phyloP scores from a whole-genome alignment of 2,888 invertebrate genomes.

The Hipparchia sbordonii region DNA sequence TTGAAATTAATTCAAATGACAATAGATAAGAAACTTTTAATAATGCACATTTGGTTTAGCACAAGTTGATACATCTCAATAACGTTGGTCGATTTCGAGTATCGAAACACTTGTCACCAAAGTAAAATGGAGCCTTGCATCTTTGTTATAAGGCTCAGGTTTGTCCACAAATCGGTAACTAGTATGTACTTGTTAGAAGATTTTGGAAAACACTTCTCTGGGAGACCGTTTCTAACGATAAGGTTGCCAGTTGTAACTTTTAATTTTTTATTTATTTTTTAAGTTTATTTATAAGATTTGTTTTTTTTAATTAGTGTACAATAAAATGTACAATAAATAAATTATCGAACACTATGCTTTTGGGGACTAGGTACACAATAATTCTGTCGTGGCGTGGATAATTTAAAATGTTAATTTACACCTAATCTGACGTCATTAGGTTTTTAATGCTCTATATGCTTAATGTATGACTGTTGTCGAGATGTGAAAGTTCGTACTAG shows the following conservation, averaged over 20 bases:
- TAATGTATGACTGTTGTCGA: background rate
- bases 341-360: too few relatives aligned
- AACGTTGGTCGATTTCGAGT: background rate
- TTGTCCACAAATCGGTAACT: too few relatives aligned
- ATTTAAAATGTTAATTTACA: too few relatives aligned
- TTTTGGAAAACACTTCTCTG: too few relatives aligned
- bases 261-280: too few relatives aligned
- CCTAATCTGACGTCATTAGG: too few relatives aligned
- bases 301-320: background rate
- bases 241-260: too few relatives aligned
- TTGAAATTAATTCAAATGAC: conserved; percentile 20
- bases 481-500: background rate
- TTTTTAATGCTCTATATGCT: background rate
- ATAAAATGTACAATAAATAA: background rate
- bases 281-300: too few relatives aligned
- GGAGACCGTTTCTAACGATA: too few relatives aligned
- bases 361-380: too few relatives aligned
- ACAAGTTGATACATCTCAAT: background rate
- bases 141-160: too few relatives aligned
- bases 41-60: background rate
- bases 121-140: background rate
- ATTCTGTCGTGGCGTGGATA: background rate
- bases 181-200: too few relatives aligned
- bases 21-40: conserved; percentile 21
- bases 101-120: background rate